phyloP scores from a whole-genome alignment of 2,113 vertebrate species.

The Daubentonia madagascariensis region DNA sequence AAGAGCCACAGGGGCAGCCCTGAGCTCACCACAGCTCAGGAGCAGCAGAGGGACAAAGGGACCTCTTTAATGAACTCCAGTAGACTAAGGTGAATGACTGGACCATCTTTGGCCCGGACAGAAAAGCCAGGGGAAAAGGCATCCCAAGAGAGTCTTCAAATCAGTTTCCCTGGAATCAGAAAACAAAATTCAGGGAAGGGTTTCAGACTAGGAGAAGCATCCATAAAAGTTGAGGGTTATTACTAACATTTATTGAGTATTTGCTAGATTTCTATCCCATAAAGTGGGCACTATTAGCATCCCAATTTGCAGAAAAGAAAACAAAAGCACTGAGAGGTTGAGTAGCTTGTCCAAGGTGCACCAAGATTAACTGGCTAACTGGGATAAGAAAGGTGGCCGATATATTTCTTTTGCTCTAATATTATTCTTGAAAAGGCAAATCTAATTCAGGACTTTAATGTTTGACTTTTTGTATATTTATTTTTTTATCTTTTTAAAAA shows the following conservation, averaged over 20 bases:
- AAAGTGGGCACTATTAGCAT: neutral
- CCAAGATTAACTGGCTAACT: neutral
- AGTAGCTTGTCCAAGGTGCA: neutral
- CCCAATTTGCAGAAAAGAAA: neutral
- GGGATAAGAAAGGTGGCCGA: neutral
- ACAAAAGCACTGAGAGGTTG: neutral
- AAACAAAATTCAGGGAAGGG: neutral
- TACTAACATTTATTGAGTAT: neutral
- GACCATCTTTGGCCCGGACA: neutral
- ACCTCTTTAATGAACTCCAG: neutral
- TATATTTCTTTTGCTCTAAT: constrained; percentile 15
- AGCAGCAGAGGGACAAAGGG: neutral
- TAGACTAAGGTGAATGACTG: neutral
- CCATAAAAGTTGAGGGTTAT: neutral
- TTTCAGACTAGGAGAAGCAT: neutral
- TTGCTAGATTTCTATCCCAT: neutral
- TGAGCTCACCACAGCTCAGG: neutral
- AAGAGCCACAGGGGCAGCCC: neutral
- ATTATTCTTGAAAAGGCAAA: neutral
- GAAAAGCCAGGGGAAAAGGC: neutral
- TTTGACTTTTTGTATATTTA: neutral
- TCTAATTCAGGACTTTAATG: neutral
- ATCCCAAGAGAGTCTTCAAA: neutral
- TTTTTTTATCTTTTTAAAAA: neutral
- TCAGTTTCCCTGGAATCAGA: neutral